phyloP scores from a whole-genome alignment of 2,113 vertebrate species.

The Lethenteron camtschaticum region DNA sequence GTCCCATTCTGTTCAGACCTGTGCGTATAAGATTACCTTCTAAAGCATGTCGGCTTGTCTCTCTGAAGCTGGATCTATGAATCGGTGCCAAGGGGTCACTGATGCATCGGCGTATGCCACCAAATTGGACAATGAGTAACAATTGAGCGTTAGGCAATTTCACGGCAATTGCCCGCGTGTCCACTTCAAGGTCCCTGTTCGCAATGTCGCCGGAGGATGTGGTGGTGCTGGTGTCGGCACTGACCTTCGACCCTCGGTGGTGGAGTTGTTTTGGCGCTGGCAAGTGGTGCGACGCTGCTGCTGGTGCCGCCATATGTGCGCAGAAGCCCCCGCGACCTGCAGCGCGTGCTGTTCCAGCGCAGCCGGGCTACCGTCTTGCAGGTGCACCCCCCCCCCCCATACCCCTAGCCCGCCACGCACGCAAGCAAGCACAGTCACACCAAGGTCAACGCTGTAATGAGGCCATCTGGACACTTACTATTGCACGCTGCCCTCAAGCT shows the following conservation, averaged over 20 bases:
- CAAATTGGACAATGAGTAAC: too few relatives aligned
- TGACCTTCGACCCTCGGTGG: constrained; percentile 83
- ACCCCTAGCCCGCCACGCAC: too few relatives aligned
- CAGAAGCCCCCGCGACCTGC: constrained; percentile 37
- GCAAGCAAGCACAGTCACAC: too few relatives aligned
- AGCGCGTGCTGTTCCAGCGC: constrained; percentile 33
- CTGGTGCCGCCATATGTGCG: constrained; percentile 47
- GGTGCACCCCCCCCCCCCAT: constrained; percentile 21
- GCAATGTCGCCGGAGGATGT: constrained; percentile 37
- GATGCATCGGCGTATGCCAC: too few relatives aligned
- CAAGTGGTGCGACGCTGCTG: constrained; percentile 57
- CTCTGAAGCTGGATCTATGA: too few relatives aligned
- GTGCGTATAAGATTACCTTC: neutral
- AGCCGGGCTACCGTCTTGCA: constrained; percentile 57
- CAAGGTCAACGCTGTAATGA: too few relatives aligned
- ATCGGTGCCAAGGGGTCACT: too few relatives aligned
- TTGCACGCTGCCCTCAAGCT: neutral
- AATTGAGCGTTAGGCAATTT: too few relatives aligned
- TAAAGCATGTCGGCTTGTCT: constrained; percentile 12
- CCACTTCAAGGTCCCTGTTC: constrained; percentile 36
- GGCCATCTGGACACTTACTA: too few relatives aligned
- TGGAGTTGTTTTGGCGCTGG: constrained; percentile 66
- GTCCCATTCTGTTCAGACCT: neutral
- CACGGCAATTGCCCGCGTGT: too few relatives aligned
- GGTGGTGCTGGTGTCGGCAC: constrained; percentile 61